Percentiles rank a stretch among this genome's conserved stretches.
Evolutionary conservation across 1,140 invertebrate species (phyloP).

Genomic region (Yoshiicerus persimilis): DNA sequence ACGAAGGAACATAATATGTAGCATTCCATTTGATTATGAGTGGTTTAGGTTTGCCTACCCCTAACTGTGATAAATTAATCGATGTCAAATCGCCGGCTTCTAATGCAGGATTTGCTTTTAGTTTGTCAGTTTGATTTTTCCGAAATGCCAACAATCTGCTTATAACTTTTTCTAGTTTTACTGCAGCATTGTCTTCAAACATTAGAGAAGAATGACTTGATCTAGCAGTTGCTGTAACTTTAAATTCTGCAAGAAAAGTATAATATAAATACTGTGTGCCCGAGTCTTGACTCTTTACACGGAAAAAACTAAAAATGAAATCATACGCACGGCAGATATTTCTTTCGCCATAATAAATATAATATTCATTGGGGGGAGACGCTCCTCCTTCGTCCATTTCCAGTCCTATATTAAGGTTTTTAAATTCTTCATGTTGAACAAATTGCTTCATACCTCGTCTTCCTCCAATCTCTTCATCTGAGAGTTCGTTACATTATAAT

Average conservation of each 20-base stretch:
- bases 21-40: background rate
- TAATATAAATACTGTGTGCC: too few species aligned
- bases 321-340: too few species aligned
- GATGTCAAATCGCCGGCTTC: slow-evolving; percentile 81
- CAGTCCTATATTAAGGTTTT: slow-evolving; percentile 61
- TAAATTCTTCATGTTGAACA: slow-evolving; percentile 58
- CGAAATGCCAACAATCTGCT: slow-evolving; percentile 74
- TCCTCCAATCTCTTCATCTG: slow-evolving; percentile 66
- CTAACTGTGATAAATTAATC: slow-evolving; percentile 78
- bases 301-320: too few species aligned
- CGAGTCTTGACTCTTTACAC: too few species aligned
- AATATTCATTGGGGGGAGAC: slow-evolving; percentile 75
- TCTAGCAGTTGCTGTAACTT: slow-evolving; percentile 57
- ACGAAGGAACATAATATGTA: background rate
- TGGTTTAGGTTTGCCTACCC: slow-evolving; percentile 63
- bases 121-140: slow-evolving; percentile 63
- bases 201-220: slow-evolving; percentile 67
- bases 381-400: slow-evolving; percentile 63
- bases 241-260: slow-evolving; percentile 29
- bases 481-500: slow-evolving; percentile 40
- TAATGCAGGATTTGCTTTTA: slow-evolving; percentile 65
- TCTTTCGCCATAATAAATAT: slow-evolving; percentile 63
- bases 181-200: slow-evolving; percentile 74
- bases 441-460: slow-evolving; percentile 58
- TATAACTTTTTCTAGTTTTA: slow-evolving; percentile 75